These are phyloP conservation scores for Eucriotettix oculatus DNA, from an alignment of 2,888 invertebrate species.

Conservation along the genomic window DNA sequence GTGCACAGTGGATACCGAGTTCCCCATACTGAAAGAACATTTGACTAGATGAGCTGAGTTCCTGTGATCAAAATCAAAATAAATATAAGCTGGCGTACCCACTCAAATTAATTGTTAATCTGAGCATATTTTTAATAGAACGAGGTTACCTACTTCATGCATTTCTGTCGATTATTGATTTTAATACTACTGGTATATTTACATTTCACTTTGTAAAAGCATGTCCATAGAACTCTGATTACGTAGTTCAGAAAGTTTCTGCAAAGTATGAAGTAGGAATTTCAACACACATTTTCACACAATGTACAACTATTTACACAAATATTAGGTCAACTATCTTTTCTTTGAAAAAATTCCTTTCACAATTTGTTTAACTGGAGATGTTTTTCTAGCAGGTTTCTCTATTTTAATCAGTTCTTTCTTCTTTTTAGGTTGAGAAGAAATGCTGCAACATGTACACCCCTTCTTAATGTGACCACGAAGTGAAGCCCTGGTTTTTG, in stretches of 20 bases:
- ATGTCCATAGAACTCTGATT: background rate
- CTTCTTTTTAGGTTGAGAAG: conserved; percentile 34
- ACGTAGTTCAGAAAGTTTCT: background rate
- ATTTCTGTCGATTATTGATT: no score
- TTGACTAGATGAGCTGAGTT: background rate
- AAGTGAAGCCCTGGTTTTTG: conserved; percentile 22
- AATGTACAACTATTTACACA: background rate
- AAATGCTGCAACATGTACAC: conserved; percentile 43
- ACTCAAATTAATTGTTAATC: no score
- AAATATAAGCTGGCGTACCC: no score
- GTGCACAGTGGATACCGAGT: conserved; percentile 6
- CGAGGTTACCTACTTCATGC: no score
- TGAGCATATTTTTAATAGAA: no score
- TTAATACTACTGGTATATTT: background rate
- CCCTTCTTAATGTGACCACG: conserved; percentile 42
- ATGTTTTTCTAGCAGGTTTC: conserved; percentile 5
- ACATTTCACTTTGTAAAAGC: background rate
- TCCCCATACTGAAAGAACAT: conserved; percentile 10
- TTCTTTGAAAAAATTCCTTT: conserved; percentile 6
- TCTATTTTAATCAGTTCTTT: conserved; percentile 18
- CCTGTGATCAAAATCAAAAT: no score
- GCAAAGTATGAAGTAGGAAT: background rate
- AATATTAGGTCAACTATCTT: conserved; percentile 6
- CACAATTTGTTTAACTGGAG: conserved; percentile 1
- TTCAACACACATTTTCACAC: background rate